Evolutionary conservation across 2,888 invertebrate species (phyloP).

Genomic region (Achlya flavicornis): DNA sequence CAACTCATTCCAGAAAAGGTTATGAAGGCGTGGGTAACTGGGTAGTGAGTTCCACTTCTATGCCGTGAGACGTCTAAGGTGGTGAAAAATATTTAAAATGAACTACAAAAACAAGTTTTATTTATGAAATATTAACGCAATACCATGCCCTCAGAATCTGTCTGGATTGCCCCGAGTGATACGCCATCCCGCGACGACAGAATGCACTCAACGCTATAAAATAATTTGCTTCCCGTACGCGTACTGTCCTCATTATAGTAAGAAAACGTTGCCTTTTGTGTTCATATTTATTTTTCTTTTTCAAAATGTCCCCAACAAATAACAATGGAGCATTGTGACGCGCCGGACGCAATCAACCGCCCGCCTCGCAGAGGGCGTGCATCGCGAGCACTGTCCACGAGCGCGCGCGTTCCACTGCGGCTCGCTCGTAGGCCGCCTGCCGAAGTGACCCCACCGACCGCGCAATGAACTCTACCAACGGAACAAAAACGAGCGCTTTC

Average conservation of each 20-base stretch:
- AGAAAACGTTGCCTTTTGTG: conserved; percentile 36
- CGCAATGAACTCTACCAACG: neutral
- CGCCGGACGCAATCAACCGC: conserved; percentile 26
- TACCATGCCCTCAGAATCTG: too few relatives aligned
- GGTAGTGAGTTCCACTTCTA: too few relatives aligned
- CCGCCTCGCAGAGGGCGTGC: neutral
- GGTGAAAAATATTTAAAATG: too few relatives aligned
- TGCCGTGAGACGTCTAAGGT: too few relatives aligned
- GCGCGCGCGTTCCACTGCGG: conserved; percentile 4
- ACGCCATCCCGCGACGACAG: neutral
- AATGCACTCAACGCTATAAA: conserved; percentile 17
- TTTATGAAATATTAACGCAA: too few relatives aligned
- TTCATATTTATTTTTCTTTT: conserved; percentile 32
- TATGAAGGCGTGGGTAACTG: too few relatives aligned
- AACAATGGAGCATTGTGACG: conserved; percentile 42
- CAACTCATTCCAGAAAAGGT: too few relatives aligned
- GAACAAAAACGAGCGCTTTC: neutral
- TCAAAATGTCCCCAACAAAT: conserved; percentile 21
- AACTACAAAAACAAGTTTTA: too few relatives aligned
- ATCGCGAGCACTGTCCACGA: neutral
- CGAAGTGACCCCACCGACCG: neutral
- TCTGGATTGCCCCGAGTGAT: too few relatives aligned
- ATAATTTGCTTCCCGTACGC: conserved; percentile 26
- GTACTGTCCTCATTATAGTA: conserved; percentile 31
- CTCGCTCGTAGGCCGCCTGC: neutral